Percentiles rank a stretch among this genome's conserved stretches.
phyloP scores from a whole-genome alignment of 2,888 invertebrate genomes.

The Micropterix aruncella region DNA sequence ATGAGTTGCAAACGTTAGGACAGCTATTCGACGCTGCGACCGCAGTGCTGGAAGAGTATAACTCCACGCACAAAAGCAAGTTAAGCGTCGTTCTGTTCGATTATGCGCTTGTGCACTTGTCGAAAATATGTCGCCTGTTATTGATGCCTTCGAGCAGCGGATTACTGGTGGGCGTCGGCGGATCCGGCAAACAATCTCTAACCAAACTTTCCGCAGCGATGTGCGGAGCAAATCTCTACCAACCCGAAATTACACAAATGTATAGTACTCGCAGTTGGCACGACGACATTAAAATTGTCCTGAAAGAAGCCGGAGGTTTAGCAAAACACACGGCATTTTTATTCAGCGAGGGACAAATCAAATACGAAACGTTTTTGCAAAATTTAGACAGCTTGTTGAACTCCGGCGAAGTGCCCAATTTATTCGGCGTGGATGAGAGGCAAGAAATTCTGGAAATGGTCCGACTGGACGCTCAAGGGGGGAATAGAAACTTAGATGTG shows the following conservation, averaged over 20 bases:
- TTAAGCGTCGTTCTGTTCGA: constrained; percentile 76
- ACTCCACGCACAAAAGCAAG: constrained; percentile 61
- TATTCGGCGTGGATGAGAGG: constrained; percentile 70
- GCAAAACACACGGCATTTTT: constrained; percentile 63
- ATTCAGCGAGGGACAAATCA: constrained; percentile 70
- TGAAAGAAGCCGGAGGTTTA: constrained; percentile 57
- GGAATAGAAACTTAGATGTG: constrained; percentile 69
- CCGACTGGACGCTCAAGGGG: constrained; percentile 56
- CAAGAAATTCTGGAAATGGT: constrained; percentile 72
- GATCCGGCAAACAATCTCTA: constrained; percentile 73
- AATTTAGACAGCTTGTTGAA: constrained; percentile 75
- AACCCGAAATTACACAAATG: constrained; percentile 68
- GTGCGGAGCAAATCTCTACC: constrained; percentile 43
- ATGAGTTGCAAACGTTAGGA: constrained; percentile 63
- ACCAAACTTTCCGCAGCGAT: constrained; percentile 57
- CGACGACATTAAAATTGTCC: constrained; percentile 60
- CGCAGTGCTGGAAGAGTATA: constrained; percentile 61
- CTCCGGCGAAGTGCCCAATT: constrained; percentile 77
- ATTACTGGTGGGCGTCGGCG: constrained; percentile 71
- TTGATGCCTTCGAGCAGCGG: constrained; percentile 67
- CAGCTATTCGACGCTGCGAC: constrained; percentile 50
- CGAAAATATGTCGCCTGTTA: constrained; percentile 65
- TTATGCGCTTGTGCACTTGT: constrained; percentile 73
- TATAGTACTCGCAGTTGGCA: constrained; percentile 70
- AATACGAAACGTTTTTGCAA: constrained; percentile 66